phyloP scores from a whole-genome alignment of 2,888 invertebrate species.

The Noctua pronuba region DNA sequence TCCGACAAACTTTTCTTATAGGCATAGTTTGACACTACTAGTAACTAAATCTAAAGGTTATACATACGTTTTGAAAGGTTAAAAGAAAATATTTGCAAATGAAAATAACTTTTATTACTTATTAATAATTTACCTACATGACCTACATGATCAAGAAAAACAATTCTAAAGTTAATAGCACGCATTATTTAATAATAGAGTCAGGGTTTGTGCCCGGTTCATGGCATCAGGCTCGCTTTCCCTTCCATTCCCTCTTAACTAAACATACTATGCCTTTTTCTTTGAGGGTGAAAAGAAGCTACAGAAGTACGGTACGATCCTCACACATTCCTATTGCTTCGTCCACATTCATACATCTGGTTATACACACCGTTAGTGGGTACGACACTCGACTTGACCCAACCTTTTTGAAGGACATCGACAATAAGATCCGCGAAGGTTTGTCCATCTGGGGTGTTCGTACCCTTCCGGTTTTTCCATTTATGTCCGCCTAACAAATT shows the following conservation, averaged over 20 bases:
- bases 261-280: not conserved
- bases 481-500: conserved; percentile 9
- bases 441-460: not conserved
- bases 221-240: not conserved
- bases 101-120: too few species aligned
- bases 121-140: too few species aligned
- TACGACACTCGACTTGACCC: conserved; percentile 15
- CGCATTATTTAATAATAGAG: too few species aligned
- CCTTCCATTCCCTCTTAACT: too few species aligned
- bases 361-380: not conserved
- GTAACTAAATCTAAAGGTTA: too few species aligned
- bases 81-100: too few species aligned
- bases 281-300: not conserved
- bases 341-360: conserved; percentile 11
- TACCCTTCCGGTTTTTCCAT: conserved; percentile 11
- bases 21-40: too few species aligned
- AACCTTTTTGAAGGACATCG: conserved; percentile 32
- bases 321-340: not conserved
- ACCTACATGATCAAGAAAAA: too few species aligned
- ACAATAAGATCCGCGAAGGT: conserved; percentile 17
- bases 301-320: not conserved
- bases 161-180: too few species aligned
- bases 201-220: not conserved
- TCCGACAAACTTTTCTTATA: too few species aligned
- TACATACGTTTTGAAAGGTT: too few species aligned